Conservation (phyloP, 2,888 invertebrate genomes). For the Chamaedrilus cognettii region DNA sequence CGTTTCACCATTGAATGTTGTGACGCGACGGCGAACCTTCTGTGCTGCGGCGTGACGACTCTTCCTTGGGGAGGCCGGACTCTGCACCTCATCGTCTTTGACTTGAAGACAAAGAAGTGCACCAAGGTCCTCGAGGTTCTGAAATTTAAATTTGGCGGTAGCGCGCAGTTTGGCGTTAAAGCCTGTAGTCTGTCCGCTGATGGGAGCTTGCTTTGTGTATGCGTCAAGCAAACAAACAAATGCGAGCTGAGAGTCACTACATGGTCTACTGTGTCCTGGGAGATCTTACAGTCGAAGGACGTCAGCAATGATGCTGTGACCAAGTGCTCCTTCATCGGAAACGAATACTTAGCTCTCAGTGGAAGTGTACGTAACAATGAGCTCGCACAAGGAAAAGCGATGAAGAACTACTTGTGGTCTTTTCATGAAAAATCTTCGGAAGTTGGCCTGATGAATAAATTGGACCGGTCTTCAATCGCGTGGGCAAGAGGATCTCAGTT, state of each 20-base stretch:
- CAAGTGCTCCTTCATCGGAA: slow-evolving; percentile 32
- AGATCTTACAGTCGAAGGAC: slow-evolving; percentile 23
- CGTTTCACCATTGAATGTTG: slow-evolving; percentile 33
- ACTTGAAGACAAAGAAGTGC: slow-evolving; percentile 32
- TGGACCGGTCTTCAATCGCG: not conserved
- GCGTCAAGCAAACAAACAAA: slow-evolving; percentile 36
- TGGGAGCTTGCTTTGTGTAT: slow-evolving; percentile 25
- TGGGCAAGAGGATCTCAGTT: not conserved
- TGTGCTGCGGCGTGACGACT: slow-evolving; percentile 33
- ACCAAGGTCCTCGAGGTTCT: slow-evolving; percentile 34
- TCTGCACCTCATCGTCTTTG: slow-evolving; percentile 34
- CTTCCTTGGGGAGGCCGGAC: slow-evolving; percentile 36
- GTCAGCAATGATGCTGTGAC: slow-evolving; percentile 27
- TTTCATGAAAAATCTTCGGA: slow-evolving; percentile 15
- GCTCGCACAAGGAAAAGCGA: not conserved
- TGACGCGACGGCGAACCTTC: slow-evolving; percentile 19
- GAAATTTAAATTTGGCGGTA: slow-evolving; percentile 38
- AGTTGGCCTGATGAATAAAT: not conserved
- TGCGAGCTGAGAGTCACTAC: slow-evolving; percentile 28
- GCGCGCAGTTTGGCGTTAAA: slow-evolving; percentile 36
- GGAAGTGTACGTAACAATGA: not conserved
- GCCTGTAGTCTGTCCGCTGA: slow-evolving; percentile 29
- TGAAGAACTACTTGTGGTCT: slow-evolving; percentile 5
- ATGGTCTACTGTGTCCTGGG: slow-evolving; percentile 30
- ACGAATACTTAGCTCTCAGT: not conserved